Percentiles rank a stretch among this genome's conserved stretches.
These are phyloP conservation scores for Apamea sordens DNA, from an alignment of 2,888 invertebrate species.

Conservation along the genomic window DNA sequence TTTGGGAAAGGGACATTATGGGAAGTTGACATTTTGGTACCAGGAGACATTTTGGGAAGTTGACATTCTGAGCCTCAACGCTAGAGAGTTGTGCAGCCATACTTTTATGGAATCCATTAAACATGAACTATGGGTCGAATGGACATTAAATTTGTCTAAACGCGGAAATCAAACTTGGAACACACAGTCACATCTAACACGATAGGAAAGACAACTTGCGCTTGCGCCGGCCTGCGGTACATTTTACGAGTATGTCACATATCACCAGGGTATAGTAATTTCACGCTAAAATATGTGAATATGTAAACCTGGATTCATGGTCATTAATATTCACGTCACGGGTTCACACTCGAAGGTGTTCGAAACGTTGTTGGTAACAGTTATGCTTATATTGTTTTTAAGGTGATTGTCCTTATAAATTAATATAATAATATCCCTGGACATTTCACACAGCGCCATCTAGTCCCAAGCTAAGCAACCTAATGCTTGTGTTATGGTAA, in stretches of 20 bases:
- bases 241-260: constrained; percentile 37
- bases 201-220: neutral
- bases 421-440: no score
- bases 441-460: no score
- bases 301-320: constrained; percentile 31
- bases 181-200: neutral
- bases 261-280: constrained; percentile 6
- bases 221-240: neutral
- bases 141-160: neutral
- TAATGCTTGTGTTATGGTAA: no score
- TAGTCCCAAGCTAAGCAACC: no score
- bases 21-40: no score
- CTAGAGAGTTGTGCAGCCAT: neutral
- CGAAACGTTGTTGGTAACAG: neutral
- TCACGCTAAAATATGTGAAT: constrained; percentile 39
- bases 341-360: neutral
- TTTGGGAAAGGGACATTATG: no score
- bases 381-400: constrained; percentile 3
- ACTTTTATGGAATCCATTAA: constrained; percentile 30
- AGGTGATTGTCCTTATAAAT: constrained; percentile 2
- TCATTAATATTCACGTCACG: constrained; percentile 38
- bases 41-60: no score
- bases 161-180: constrained; percentile 18
- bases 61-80: no score
- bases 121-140: constrained; percentile 24